Evolutionary conservation across 2,113 vertebrate species (phyloP).

Genomic region (Hassar affinis): DNA sequence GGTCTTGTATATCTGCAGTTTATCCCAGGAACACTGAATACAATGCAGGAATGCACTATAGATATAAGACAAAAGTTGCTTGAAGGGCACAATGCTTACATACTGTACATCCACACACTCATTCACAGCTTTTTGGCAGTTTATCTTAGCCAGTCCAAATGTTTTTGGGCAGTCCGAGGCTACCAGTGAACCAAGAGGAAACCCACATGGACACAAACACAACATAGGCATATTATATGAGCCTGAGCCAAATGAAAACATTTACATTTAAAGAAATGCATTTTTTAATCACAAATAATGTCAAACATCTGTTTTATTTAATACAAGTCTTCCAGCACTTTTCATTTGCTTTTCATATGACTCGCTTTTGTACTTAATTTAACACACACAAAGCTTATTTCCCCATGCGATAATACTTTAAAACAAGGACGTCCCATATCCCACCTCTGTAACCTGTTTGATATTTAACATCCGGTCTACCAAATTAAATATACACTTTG

Average conservation of each 20-base stretch:
- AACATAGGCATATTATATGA: neutral
- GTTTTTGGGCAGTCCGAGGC: neutral
- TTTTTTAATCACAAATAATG: neutral
- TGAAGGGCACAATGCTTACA: neutral
- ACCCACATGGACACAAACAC: neutral
- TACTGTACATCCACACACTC: neutral
- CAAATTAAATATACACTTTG: neutral
- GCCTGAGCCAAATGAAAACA: neutral
- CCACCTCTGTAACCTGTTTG: neutral
- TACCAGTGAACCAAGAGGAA: neutral
- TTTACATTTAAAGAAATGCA: neutral
- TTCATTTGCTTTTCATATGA: too few species aligned
- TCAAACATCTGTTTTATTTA: neutral
- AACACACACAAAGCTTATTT: neutral
- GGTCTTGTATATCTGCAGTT: neutral
- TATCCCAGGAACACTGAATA: neutral
- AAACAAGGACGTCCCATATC: neutral
- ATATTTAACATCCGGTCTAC: neutral
- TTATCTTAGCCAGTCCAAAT: neutral
- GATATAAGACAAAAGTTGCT: neutral
- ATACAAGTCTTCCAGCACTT: neutral
- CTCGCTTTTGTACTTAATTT: too few species aligned
- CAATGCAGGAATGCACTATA: neutral
- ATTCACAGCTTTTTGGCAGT: neutral
- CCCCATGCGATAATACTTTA: neutral